A percentile compares a stretch with the other conserved stretches of the same genome.
These are phyloP conservation scores for Dendrocopos noguchii DNA, from an alignment of 2,113 vertebrate genomes.

Conservation along the genomic window DNA sequence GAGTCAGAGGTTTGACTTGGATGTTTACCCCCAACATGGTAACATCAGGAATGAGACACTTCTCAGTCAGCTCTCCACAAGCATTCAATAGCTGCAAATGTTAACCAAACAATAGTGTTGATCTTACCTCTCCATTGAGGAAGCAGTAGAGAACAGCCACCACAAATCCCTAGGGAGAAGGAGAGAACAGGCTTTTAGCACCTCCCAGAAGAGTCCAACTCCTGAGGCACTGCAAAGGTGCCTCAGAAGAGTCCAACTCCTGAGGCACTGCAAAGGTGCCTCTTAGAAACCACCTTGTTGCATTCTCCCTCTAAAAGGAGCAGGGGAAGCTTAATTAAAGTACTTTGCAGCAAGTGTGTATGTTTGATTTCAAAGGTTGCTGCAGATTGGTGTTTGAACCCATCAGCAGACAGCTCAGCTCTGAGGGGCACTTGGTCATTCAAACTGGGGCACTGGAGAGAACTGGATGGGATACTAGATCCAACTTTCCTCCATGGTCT, in stretches of 20 bases:
- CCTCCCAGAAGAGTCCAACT: not conserved
- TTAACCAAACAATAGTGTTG: not conserved
- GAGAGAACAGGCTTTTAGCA: slow-evolving; percentile 3
- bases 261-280: not conserved
- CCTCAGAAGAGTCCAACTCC: not conserved
- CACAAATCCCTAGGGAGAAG: slow-evolving; percentile 76
- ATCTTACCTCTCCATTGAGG: slow-evolving; percentile 85
- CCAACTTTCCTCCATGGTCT: not conserved
- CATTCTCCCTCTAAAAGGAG: not conserved
- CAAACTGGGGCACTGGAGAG: not conserved
- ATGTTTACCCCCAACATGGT: rapidly evolving
- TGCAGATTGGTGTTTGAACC: not conserved
- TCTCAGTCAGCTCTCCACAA: not conserved
- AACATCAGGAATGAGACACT: not conserved
- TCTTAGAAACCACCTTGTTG: not conserved
- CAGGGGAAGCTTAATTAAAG: not conserved
- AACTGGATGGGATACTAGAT: not conserved
- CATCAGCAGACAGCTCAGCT: not conserved
- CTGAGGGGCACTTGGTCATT: not conserved
- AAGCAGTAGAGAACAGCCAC: slow-evolving; percentile 86
- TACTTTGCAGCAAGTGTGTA: not conserved
- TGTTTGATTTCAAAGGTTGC: not conserved
- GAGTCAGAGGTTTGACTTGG: not conserved
- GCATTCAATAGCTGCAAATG: not conserved
- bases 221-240: not conserved